Base-by-base conservation (phyloP, 2,888 invertebrate species). In the Lacanobia wlatinum region DNA sequence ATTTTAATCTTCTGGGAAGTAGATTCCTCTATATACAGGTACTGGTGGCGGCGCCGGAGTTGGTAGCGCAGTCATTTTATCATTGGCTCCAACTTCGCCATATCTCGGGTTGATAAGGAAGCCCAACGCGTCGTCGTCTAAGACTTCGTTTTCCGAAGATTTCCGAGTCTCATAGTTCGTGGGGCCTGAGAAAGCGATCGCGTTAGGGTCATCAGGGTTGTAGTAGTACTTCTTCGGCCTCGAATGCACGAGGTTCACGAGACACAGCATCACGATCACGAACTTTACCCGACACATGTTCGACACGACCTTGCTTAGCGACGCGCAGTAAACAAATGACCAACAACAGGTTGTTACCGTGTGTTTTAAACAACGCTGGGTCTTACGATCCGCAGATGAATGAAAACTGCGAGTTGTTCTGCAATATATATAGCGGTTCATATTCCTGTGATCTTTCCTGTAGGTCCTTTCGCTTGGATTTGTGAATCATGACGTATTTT, bases 131-230 rank as follows among this genome's bases (percentile, higher is more conserved):
- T 87, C 87, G 14, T 87, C 87, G 0, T 85, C 84, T 23, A 70
- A 70, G 5, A 90, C 86, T 62, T 90, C 87, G 48, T 89, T 89
- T 21, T 84, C 80, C 0, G 78, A 77, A 34, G 63, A 5, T 60
- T 76, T 74, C 40, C 83, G 67, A 21, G 53, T 73, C 0, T 91
- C 87, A 21, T 87, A 90, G 77, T 94, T 94, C 0, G 94, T 94
- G 0, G 92, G 93, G 2, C 90, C 94, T 0, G 90, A 90, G 58
- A 94, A 94, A 0, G 91, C 92, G 16, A 94, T 93, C 0, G 91
- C 89, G 40, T 88, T 78, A 0, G 93, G 92, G 68, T 90, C 90
- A 0, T 86, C 71, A 6, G 82, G 80, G 61, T 88, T 84, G 73
- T 89, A 92, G 70, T 92, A 93, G 3, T 89, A 50, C 59, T 59